Evolutionary conservation across 2,113 vertebrate genomes (phyloP).

Genomic region (Heterocephalus glaber): DNA sequence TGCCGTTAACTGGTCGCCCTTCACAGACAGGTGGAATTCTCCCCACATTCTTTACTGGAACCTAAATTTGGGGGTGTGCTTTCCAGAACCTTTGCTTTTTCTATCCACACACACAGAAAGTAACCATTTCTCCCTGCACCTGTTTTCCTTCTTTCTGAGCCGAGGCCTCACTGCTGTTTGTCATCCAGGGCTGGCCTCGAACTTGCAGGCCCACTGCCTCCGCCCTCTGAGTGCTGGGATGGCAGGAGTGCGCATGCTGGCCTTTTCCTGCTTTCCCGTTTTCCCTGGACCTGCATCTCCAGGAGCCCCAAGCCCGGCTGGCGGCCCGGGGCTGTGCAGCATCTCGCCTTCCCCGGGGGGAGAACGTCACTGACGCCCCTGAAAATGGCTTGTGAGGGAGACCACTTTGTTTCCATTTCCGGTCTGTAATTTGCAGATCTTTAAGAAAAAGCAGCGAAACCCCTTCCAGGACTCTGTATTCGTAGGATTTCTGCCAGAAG

Average conservation of each 20-base stretch:
- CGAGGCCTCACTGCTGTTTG: no score
- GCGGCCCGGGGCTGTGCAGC: background rate
- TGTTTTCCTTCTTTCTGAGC: background rate
- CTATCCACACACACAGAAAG: background rate
- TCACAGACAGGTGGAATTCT: background rate
- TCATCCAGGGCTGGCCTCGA: background rate
- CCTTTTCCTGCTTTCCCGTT: background rate
- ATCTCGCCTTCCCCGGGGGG: background rate
- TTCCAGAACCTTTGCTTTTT: background rate
- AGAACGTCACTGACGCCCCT: background rate
- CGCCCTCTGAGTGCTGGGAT: background rate
- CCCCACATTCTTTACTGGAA: background rate
- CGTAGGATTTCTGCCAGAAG: background rate
- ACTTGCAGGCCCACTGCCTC: background rate
- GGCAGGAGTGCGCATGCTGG: background rate
- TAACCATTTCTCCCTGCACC: background rate
- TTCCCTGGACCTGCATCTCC: background rate
- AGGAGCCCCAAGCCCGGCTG: background rate
- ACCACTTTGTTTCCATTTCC: background rate
- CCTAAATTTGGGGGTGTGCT: background rate
- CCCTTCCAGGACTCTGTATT: background rate
- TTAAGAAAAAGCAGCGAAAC: conserved; percentile 14
- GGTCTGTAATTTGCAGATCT: background rate
- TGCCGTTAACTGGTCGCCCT: no score
- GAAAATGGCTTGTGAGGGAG: background rate